Percentiles rank a stretch among this genome's conserved stretches.
phyloP scores from a whole-genome alignment of 2,888 invertebrate genomes.

The Ypsolopha scabrella region DNA sequence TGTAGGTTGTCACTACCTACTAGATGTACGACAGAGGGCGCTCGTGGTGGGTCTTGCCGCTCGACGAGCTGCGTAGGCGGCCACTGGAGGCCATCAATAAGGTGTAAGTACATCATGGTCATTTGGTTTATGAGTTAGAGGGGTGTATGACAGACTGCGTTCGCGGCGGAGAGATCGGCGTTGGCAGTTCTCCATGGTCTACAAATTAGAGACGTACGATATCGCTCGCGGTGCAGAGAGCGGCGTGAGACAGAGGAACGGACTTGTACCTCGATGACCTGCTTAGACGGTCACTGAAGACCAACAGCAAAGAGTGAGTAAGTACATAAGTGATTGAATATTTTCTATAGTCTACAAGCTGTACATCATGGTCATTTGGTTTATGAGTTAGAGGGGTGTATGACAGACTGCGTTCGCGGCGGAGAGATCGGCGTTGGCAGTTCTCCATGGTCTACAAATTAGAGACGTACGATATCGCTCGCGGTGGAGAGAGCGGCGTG shows the following conservation, averaged over 20 bases:
- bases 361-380: constrained; percentile 29
- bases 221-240: constrained; percentile 88
- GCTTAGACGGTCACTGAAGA: constrained; percentile 87
- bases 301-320: constrained; percentile 91
- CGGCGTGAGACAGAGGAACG: constrained; percentile 91
- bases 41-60: no score
- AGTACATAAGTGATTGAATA: constrained; percentile 51
- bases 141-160: no score
- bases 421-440: constrained; percentile 90
- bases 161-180: constrained; percentile 82
- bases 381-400: background rate
- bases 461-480: no score
- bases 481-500: constrained; percentile 88
- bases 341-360: background rate
- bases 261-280: constrained; percentile 91
- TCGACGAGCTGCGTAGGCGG: constrained; percentile 89
- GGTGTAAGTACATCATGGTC: constrained; percentile 72
- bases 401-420: constrained; percentile 51
- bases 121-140: background rate
- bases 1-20: constrained; percentile 85
- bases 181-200: no score
- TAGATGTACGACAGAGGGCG: constrained; percentile 88
- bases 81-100: constrained; percentile 91
- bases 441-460: no score
- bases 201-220: no score